These are phyloP conservation scores for Dynastes grantii DNA, from an alignment of 2,888 invertebrate species.

Conservation along the genomic window DNA sequence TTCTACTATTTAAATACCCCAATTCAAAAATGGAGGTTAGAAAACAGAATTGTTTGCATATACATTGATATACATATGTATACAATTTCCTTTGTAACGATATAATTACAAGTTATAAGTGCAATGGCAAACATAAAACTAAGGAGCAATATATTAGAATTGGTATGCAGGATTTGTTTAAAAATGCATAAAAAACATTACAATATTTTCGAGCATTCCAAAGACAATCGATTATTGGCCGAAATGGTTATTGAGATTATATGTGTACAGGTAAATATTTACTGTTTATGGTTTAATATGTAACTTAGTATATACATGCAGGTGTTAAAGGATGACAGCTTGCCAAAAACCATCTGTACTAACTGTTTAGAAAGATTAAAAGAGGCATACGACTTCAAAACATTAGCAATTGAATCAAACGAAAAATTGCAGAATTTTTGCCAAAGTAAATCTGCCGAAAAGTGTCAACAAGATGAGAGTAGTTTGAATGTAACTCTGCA, in stretches of 20 bases:
- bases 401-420: background rate
- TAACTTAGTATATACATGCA: background rate
- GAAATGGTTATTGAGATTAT: constrained; percentile 4
- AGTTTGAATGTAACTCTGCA: background rate
- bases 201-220: constrained; percentile 15
- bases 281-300: background rate
- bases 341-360: constrained; percentile 7
- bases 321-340: constrained; percentile 7
- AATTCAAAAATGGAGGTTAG: no score
- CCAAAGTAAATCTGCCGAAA: background rate
- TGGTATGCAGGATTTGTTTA: background rate
- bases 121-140: background rate
- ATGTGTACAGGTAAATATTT: background rate
- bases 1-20: no score
- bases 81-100: no score
- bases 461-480: background rate
- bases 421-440: background rate
- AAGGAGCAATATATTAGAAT: background rate
- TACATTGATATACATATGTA: no score
- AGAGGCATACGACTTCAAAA: constrained; percentile 2
- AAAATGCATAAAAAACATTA: constrained; percentile 1
- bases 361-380: constrained; percentile 1
- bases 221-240: background rate
- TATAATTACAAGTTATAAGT: no score
- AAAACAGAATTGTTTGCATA: no score